Base-by-base conservation (phyloP, 2,797 vertebrate species). In the Vipera ursinii region DNA sequence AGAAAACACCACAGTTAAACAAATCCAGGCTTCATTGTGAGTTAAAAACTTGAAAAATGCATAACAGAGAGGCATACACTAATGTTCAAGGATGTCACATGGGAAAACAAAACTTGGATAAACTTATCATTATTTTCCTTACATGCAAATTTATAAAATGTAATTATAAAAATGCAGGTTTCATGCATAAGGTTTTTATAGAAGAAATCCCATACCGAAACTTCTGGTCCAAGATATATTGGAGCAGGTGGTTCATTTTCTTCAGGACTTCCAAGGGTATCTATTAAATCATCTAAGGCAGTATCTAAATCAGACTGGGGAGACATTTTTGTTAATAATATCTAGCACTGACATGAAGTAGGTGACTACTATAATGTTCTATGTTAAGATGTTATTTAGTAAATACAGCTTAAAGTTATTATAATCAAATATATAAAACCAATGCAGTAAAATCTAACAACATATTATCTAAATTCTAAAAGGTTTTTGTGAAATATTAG, bases 281-380 rank as follows among this genome's bases (percentile, higher is more conserved):
- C 97, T 95, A 98, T 95, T 26, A 98, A 93, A 92, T 96, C 96
- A 48, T 98, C 98, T 89, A 98, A 95, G 26, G 97, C 97, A 22
- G 96, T 93, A 94, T 98, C 96, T 93, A 96, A 92, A 26, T 0
- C 92, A 95, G 95, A 92, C 98, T 98, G 7, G 61, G 97, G 96
- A 94, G 92, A 90, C 1, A 94, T 90, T 87, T 3, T 60, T 6
- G 48, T 86, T 10, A 6, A 38, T 65, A 55, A 14, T 78, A n/a
- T 63, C 48, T 20, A 28, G 24, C 24, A 89, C 59, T 32, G 32
- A 14, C n/a, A 53, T 15, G 48, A 3, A 85, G 7, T 38, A 44
- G n/a, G 57, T 56, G 28, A 65, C 20, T 73, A n/a, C 48, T 15
- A 38, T 63, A 53, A 0, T 60, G 4, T 24, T 38, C 17, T 61